Evolutionary conservation across 2,113 vertebrate species (phyloP), one percentile per base, ranked within the genome.

Genomic region (Vidua macroura): DNA sequence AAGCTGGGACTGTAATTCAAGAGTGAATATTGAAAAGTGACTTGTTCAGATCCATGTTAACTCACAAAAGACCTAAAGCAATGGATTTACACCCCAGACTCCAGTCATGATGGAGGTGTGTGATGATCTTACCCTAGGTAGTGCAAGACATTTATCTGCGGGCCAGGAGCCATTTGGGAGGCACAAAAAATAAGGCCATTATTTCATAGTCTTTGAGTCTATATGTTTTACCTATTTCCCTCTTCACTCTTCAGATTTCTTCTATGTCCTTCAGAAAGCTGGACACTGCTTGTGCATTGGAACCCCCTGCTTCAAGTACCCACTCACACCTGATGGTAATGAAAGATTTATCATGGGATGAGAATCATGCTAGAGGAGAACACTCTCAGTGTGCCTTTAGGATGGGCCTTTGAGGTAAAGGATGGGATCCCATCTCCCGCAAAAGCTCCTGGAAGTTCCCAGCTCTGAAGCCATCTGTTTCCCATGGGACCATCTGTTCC

Each of bases 401-500:
- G 37, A 86, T 10, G 7, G 49, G 67, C 52, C 63, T 91, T 73
- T 92, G 81, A 92, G 63, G 51, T 81, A 79, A 94, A 86, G 39
- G 60, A 66, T 94, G 60, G 53, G 64, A 73, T 76, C 75, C 85
- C 35, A 79, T 91, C 83, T 91, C 88, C 24, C 66, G 69, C 35
- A 91, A 92, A 88, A 95, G 58, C 58, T 69, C 27, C 10, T 93
- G 91, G 92, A 95, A 94, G 55, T 91, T 92, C 90, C 86, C 88
- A 88, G 64, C 35, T 72, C 78, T 67, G 48, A 30, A 28, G 22
- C 86, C 90, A 94, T 95, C 88, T 96, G 86, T 64, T 77, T 53
- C 93, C 52, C 77, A 69, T 63, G 60, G 87, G 75, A 84, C 94
- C 93, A 95, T 94, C 90, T 96, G 90, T 93, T 97, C 58, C 63